Base-by-base conservation (phyloP, 2,888 invertebrate species). In the Drosophila suboccidentalis region DNA sequence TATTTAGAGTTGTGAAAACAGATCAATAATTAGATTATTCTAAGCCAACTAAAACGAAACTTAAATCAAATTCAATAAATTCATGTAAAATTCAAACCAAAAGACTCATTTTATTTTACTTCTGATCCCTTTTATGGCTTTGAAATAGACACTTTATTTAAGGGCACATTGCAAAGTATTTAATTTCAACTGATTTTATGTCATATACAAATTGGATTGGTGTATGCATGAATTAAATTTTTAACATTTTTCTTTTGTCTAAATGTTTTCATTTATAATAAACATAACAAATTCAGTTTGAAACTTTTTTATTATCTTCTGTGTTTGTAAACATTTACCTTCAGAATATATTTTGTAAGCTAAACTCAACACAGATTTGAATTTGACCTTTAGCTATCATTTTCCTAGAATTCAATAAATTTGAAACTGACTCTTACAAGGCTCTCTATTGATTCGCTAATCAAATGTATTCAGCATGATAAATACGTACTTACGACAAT, bases 1-100 rank as follows among this genome's bases (percentile, higher is more conserved):
- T 71, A 71, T 67, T 78, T 73, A 80, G 84, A 84, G 90, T 91
- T 91, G 91, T 91, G 91, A 91, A 74, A 71, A 67, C 71, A 82
- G 76, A 86, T 91, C 89, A 91, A 90, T 91, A 91, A 91, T 81
- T 89, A 88, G 86, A 80, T 81, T 81, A 90, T 84, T 87, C 80
- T 65, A 63, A 72, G 65, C 9, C 63, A 70, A 64, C 44, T 53
- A 46, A 68, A 72, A 6, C 36, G 49, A 68, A 77, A 69, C 61
- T 58, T 65, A 64, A 75, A 72, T 64, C 64, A 71, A 71, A 72
- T 68, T 75, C 63, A 82, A 75, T 67, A 67, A 87, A 77, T 74
- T 67, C 46, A 78, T 64, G 65, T 78, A 59, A 77, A 80, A 64
- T 29, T 32, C 44, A 61, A 49, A 32, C 22, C 6, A n/a, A 19